Evolutionary conservation across 64 coral and sea anemone genomes (phyloP).

Genomic region (Anthopleura sola): DNA sequence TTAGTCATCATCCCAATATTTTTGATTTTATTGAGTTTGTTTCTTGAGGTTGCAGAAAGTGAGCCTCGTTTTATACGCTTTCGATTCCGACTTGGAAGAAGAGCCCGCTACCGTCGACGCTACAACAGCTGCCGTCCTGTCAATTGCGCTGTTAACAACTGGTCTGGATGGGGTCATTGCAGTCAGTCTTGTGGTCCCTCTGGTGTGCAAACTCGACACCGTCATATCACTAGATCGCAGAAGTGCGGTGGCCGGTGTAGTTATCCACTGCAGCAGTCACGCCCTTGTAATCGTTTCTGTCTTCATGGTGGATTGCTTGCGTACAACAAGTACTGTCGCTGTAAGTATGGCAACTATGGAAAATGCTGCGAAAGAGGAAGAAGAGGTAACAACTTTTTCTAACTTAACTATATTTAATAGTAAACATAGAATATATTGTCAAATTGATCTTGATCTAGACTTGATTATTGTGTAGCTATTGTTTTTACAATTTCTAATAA

Average conservation of each 20-base stretch:
- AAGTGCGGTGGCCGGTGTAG: slow-evolving; percentile 20
- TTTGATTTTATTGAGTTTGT: background rate
- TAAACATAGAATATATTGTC: background rate
- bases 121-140: slow-evolving; percentile 52
- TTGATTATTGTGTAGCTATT: background rate
- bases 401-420: background rate
- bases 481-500: too few species aligned
- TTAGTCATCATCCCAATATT: background rate
- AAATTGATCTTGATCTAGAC: background rate
- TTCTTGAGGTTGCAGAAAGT: background rate
- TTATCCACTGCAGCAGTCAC: background rate
- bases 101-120: background rate
- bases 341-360: slow-evolving; percentile 37
- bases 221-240: slow-evolving; percentile 6
- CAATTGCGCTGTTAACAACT: slow-evolving; percentile 30
- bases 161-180: slow-evolving; percentile 66
- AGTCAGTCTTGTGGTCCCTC: slow-evolving; percentile 45
- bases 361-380: slow-evolving; percentile 21
- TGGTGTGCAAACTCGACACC: slow-evolving; percentile 45
- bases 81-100: background rate
- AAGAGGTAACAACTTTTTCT: background rate
- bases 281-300: slow-evolving; percentile 39
- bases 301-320: slow-evolving; percentile 34
- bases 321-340: slow-evolving; percentile 10
- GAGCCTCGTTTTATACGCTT: background rate